Evolutionary conservation across 2,797 vertebrate genomes (phyloP).

Genomic region (Rachycentron canadum): DNA sequence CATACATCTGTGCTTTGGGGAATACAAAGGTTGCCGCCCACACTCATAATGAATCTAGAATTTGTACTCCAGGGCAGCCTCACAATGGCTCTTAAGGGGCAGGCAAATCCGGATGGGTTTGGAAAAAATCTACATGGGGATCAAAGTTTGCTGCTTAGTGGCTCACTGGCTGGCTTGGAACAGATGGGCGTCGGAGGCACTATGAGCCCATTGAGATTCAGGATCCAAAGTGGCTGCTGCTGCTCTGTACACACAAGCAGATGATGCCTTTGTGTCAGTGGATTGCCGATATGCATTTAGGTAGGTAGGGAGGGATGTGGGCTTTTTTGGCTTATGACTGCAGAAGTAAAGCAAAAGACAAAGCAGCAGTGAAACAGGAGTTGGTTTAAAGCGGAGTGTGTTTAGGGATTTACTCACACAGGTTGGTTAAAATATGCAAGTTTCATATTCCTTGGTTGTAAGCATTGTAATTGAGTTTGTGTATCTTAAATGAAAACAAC

Average conservation of each 20-base stretch:
- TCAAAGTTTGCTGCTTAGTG: slow-evolving; percentile 87
- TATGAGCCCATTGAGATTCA: slow-evolving; percentile 87
- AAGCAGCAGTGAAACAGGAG: slow-evolving; percentile 70
- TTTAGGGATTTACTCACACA: slow-evolving; percentile 62
- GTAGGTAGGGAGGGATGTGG: slow-evolving; percentile 72
- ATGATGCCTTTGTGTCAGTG: slow-evolving; percentile 84
- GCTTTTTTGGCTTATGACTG: slow-evolving; percentile 70
- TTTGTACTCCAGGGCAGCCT: slow-evolving; percentile 81
- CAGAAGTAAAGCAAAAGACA: slow-evolving; percentile 70
- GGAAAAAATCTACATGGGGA: slow-evolving; percentile 86
- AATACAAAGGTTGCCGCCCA: slow-evolving; percentile 85
- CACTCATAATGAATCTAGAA: slow-evolving; percentile 87
- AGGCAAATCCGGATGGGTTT: slow-evolving; percentile 87
- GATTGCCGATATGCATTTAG: slow-evolving; percentile 82
- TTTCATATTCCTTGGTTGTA: slow-evolving; percentile 70
- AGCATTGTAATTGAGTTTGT: slow-evolving; percentile 76
- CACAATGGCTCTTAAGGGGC: slow-evolving; percentile 84
- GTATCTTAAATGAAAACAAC: slow-evolving; percentile 77
- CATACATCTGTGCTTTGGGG: slow-evolving; percentile 83
- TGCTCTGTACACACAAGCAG: slow-evolving; percentile 83
- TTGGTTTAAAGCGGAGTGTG: slow-evolving; percentile 61
- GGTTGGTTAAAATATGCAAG: slow-evolving; percentile 70
- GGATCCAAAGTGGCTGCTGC: slow-evolving; percentile 87
- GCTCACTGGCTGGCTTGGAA: slow-evolving; percentile 83
- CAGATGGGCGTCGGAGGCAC: slow-evolving; percentile 89